Conservation (phyloP, 2,888 invertebrate genomes). For the Poecilobothrus nobilitatus region DNA sequence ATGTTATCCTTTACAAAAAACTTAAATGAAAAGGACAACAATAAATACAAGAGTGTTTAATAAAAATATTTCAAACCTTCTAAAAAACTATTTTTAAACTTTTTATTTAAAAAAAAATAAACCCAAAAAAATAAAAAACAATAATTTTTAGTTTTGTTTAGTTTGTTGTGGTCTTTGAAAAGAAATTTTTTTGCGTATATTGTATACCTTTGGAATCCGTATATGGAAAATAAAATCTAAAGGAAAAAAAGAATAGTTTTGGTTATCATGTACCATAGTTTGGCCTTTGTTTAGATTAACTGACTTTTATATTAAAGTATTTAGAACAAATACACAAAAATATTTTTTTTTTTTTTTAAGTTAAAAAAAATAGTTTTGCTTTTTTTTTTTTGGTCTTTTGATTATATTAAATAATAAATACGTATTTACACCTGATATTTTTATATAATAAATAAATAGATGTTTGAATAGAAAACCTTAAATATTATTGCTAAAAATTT, state of each 20-base stretch:
- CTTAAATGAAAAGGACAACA: too few species aligned
- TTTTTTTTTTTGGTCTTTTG: too few species aligned
- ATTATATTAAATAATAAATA: too few species aligned
- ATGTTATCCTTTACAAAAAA: too few species aligned
- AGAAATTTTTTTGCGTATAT: not conserved
- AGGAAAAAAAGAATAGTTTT: not conserved
- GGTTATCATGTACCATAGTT: not conserved
- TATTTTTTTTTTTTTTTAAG: not conserved
- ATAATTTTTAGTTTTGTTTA: not conserved
- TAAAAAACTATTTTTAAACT: not conserved
- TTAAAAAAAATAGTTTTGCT: too few species aligned
- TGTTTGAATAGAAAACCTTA: too few species aligned
- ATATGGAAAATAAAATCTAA: not conserved
- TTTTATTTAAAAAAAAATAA: not conserved
- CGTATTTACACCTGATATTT: too few species aligned
- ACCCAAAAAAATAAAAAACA: too few species aligned
- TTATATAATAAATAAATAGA: too few species aligned
- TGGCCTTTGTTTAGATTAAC: not conserved
- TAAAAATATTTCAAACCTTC: slow-evolving; percentile 6
- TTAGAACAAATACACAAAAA: not conserved
- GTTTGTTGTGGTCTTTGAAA: not conserved
- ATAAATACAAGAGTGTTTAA: not conserved
- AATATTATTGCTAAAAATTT: too few species aligned
- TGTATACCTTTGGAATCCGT: not conserved
- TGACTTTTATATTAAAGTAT: not conserved